A percentile compares a stretch with the other conserved stretches of the same genome.
Conservation (phyloP, 92 coral and sea anemone genomes). For the Porites rus region DNA sequence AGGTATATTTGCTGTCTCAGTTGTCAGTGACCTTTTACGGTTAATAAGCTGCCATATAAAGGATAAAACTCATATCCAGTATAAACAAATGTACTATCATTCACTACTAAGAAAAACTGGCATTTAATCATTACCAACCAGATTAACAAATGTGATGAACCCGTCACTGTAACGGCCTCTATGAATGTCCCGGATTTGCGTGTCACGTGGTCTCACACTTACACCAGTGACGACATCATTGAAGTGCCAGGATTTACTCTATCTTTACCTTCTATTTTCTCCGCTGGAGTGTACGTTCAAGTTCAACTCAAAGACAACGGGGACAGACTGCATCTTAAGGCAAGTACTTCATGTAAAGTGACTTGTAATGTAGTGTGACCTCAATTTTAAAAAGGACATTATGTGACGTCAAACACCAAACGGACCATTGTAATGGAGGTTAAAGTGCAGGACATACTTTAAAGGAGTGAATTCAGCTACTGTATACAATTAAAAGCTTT, state of each 20-base stretch:
- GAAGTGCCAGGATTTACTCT: conserved; percentile 7
- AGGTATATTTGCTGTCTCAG: too few relatives aligned
- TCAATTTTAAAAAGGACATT: too few relatives aligned
- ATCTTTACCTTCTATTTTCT: background rate
- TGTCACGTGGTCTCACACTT: conserved; percentile 71
- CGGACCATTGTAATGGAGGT: too few relatives aligned
- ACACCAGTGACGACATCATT: conserved; percentile 51
- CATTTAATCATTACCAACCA: background rate
- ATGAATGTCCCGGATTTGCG: conserved; percentile 63
- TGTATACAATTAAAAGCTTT: too few relatives aligned
- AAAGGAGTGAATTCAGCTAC: too few relatives aligned
- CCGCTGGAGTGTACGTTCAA: conserved; percentile 62
- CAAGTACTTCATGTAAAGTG: background rate
- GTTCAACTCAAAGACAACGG: conserved; percentile 20
- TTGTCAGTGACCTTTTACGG: too few relatives aligned
- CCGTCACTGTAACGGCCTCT: conserved; percentile 29
- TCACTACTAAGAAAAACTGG: too few relatives aligned
- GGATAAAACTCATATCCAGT: too few relatives aligned
- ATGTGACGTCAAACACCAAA: too few relatives aligned
- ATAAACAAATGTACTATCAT: too few relatives aligned
- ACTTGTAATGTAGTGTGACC: background rate
- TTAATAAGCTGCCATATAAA: too few relatives aligned
- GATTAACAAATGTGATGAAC: conserved; percentile 54
- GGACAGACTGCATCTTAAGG: conserved; percentile 45
- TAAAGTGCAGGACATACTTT: too few relatives aligned